phyloP scores from a whole-genome alignment of 2,797 vertebrate species.

The Rhynchonycteris naso region DNA sequence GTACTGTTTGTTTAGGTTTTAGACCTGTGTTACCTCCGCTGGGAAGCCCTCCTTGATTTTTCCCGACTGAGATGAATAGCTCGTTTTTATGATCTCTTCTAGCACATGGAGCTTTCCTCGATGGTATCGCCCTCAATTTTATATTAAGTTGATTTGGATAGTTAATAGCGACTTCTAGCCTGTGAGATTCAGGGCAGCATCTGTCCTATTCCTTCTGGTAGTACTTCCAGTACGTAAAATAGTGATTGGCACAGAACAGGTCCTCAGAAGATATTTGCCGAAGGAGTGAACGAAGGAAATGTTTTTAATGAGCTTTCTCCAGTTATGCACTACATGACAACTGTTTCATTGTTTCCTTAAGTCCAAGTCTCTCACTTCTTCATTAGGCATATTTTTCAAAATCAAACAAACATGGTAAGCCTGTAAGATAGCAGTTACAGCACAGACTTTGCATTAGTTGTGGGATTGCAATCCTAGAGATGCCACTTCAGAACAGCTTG shows the following conservation, averaged over 20 bases:
- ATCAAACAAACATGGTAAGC: neutral
- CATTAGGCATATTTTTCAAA: neutral
- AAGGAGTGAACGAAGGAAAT: neutral
- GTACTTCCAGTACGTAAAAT: neutral
- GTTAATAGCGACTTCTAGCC: neutral
- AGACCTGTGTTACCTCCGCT: neutral
- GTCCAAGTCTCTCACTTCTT: neutral
- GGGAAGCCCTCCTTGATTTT: neutral
- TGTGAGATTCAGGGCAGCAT: neutral
- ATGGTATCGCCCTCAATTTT: neutral
- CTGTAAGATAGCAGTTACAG: no score
- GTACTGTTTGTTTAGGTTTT: neutral
- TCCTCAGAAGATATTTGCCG: neutral
- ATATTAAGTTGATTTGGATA: neutral
- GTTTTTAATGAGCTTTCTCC: neutral
- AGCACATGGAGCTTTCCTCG: neutral
- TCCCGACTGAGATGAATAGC: neutral
- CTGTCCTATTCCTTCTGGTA: neutral
- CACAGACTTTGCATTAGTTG: neutral
- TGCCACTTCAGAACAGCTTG: neutral
- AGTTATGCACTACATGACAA: neutral
- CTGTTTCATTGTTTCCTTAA: neutral
- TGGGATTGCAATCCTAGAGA: neutral
- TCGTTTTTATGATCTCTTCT: neutral
- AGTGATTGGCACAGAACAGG: neutral